A percentile compares a stretch with the other conserved stretches of the same genome.
phyloP scores from a whole-genome alignment of 2,888 invertebrate species.

The Drosophila bunnanda region DNA sequence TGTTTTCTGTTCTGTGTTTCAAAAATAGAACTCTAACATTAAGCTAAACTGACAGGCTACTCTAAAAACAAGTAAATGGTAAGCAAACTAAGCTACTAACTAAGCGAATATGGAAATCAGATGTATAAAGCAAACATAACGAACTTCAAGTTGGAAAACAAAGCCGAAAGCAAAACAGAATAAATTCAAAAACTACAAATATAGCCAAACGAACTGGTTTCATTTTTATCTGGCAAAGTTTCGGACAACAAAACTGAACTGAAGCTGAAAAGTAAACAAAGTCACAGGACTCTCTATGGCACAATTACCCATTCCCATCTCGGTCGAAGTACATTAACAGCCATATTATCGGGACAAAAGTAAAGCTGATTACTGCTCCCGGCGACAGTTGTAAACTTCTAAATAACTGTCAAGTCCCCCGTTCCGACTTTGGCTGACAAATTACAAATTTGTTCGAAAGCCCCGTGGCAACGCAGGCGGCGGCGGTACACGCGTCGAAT shows the following conservation, averaged over 20 bases:
- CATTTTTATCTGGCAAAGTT: conserved; percentile 32
- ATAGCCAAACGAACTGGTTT: conserved; percentile 50
- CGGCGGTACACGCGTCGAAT: too few relatives aligned
- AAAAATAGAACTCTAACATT: conserved; percentile 41
- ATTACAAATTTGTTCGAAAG: conserved; percentile 54
- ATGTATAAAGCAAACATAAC: conserved; percentile 47
- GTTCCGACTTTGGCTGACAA: conserved; percentile 55
- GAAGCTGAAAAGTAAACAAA: conserved; percentile 47
- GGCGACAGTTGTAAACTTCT: conserved; percentile 74
- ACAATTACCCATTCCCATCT: conserved; percentile 7
- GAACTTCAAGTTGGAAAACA: conserved; percentile 55
- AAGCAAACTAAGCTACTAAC: conserved; percentile 44
- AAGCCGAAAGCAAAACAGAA: conserved; percentile 38
- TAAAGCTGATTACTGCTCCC: conserved; percentile 75
- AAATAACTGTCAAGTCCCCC: conserved; percentile 62
- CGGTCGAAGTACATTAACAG: conserved; percentile 64
- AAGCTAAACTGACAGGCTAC: conserved; percentile 52
- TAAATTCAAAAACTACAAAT: conserved; percentile 46
- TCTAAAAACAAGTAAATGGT: conserved; percentile 35
- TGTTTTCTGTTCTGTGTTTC: conserved; percentile 39
- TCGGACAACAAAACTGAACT: conserved; percentile 22
- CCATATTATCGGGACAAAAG: conserved; percentile 59
- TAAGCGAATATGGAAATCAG: conserved; percentile 45
- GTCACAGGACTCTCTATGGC: conserved; percentile 9
- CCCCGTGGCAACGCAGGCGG: conserved; percentile 33